These are phyloP conservation scores for Stictonetta naevosa DNA, from an alignment of 2,113 vertebrate species.

Conservation along the genomic window DNA sequence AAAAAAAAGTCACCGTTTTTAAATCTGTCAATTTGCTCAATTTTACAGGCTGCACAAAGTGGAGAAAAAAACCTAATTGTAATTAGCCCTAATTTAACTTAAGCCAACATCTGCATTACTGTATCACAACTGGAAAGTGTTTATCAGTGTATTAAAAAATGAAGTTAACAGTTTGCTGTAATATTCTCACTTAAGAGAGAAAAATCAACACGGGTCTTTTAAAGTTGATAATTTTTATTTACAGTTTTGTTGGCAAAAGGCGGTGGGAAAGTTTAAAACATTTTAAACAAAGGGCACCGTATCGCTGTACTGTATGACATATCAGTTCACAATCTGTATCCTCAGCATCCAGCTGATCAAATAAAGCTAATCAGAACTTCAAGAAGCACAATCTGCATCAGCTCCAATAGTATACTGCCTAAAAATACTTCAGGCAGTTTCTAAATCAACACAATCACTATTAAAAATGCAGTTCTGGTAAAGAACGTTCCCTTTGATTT, in stretches of 20 bases:
- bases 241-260: slow-evolving; percentile 80
- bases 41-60: not conserved
- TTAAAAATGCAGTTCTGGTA: slow-evolving; percentile 35
- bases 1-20: not conserved
- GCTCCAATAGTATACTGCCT: slow-evolving; percentile 51
- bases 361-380: slow-evolving; percentile 59
- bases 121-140: not conserved
- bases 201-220: slow-evolving; percentile 63
- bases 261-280: slow-evolving; percentile 65
- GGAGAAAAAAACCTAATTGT: not conserved
- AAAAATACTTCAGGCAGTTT: slow-evolving; percentile 52
- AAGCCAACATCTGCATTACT: not conserved
- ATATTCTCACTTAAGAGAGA: slow-evolving; percentile 34
- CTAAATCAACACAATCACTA: slow-evolving; percentile 61
- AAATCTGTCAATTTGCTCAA: not conserved
- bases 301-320: not conserved
- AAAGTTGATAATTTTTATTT: slow-evolving; percentile 80
- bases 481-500: slow-evolving; percentile 9
- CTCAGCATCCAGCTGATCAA: slow-evolving; percentile 55
- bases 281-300: slow-evolving; percentile 66
- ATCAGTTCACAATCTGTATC: slow-evolving; percentile 35
- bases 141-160: not conserved
- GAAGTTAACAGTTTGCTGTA: not conserved
- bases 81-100: not conserved
- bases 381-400: slow-evolving; percentile 44